phyloP scores from a whole-genome alignment of 2,113 vertebrate genomes.

The pig (Sus scrofa) region T2T-Sscrofa CM000820.6:97919501-97920000 shows the following conservation, averaged over 20 bases:
- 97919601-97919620: not conserved
- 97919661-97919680: not conserved
- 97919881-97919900: not conserved
- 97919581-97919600: not conserved
- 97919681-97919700: accelerated
- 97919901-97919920: constrained; percentile 61
- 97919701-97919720: not conserved
- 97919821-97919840: not conserved
- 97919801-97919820: not conserved
- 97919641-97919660: not conserved
- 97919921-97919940: constrained; percentile 17
- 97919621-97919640: not conserved
- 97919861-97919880: not conserved
- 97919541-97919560: not conserved
- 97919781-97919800: not conserved
- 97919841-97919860: constrained; percentile 5
- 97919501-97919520: constrained; percentile 15
- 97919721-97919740: not conserved
- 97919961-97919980: constrained; percentile 45
- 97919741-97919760: not conserved
- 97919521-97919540: constrained; percentile 29
- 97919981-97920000: constrained; percentile 31
- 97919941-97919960: constrained; percentile 55
- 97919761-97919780: not conserved
- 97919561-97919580: not conserved